These are phyloP conservation scores for Dolichopus griseipennis DNA, from an alignment of 2,888 invertebrate species.

Conservation along the genomic window DNA sequence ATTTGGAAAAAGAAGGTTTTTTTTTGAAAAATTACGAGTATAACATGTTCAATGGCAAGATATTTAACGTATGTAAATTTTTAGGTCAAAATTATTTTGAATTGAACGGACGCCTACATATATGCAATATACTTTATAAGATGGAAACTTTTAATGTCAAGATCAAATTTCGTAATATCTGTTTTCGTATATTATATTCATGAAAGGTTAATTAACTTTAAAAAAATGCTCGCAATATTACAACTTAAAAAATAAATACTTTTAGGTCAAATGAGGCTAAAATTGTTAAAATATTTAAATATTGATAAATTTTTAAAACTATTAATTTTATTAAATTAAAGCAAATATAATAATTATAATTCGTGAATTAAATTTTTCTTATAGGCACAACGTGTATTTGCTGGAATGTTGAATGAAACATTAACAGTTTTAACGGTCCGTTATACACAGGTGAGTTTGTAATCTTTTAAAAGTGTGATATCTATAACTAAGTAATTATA, in stretches of 20 bases:
- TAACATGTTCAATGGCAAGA: background rate
- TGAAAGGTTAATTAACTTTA: too few species aligned
- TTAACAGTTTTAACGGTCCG: slow-evolving; percentile 69
- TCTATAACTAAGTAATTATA: too few species aligned
- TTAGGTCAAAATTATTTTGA: background rate
- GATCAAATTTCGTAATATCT: background rate
- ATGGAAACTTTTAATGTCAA: background rate
- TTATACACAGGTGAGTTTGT: slow-evolving; percentile 60
- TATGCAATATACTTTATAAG: background rate
- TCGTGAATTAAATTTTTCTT: too few species aligned
- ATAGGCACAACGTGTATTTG: slow-evolving; percentile 66
- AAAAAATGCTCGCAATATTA: too few species aligned
- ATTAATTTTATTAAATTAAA: too few species aligned
- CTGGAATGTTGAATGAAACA: slow-evolving; percentile 79
- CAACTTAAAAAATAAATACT: too few species aligned
- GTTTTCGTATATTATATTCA: too few species aligned
- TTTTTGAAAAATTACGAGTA: background rate
- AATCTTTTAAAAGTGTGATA: background rate
- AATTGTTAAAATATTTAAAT: too few species aligned
- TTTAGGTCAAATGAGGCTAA: too few species aligned
- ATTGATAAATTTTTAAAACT: too few species aligned
- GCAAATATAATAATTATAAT: too few species aligned
- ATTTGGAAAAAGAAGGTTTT: background rate
- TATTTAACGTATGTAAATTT: background rate
- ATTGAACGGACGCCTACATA: background rate